These are phyloP conservation scores for Theonella swinhoei DNA, from an alignment of 37 sponge, comb jelly and placozoan species.

Conservation along the genomic window DNA sequence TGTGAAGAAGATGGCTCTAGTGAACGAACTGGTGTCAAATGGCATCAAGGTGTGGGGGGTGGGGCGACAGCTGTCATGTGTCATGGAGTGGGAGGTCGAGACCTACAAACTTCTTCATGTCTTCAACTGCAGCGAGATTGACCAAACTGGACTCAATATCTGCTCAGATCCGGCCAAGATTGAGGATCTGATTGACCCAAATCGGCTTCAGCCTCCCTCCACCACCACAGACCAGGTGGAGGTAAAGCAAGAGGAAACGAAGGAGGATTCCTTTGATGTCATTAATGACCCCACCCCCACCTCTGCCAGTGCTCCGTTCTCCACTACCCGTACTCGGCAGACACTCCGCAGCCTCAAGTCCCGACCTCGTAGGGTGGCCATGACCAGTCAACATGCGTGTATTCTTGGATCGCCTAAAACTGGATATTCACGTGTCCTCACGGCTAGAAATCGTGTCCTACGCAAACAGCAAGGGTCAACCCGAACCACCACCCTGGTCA, in stretches of 20 bases:
- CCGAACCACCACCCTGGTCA: conserved; percentile 76
- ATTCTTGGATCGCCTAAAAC: neutral
- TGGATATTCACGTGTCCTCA: conserved; percentile 7
- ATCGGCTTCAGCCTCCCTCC: neutral
- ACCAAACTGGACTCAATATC: conserved; percentile 61
- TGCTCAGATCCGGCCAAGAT: conserved; percentile 38
- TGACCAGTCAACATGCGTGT: neutral
- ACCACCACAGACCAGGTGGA: neutral
- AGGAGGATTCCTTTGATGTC: conserved; percentile 22
- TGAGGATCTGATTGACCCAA: conserved; percentile 42
- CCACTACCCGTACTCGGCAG: conserved; percentile 28
- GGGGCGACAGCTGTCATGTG: conserved; percentile 74
- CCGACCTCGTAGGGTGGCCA: conserved; percentile 20
- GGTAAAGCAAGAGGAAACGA: neutral
- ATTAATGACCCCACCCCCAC: conserved; percentile 24
- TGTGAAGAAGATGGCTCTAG: conserved; percentile 53
- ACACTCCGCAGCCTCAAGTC: conserved; percentile 32
- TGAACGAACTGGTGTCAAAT: conserved; percentile 79
- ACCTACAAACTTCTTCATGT: conserved; percentile 48
- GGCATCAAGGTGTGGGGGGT: conserved; percentile 81
- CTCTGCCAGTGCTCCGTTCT: conserved; percentile 26
- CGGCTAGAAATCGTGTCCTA: conserved; percentile 19
- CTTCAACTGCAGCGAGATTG: conserved; percentile 76
- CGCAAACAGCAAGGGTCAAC: conserved; percentile 68
- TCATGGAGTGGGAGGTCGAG: conserved; percentile 82